These are phyloP conservation scores for Diplogasteroides magnus DNA, from an alignment of 1,140 invertebrate genomes.

Conservation along the genomic window DNA sequence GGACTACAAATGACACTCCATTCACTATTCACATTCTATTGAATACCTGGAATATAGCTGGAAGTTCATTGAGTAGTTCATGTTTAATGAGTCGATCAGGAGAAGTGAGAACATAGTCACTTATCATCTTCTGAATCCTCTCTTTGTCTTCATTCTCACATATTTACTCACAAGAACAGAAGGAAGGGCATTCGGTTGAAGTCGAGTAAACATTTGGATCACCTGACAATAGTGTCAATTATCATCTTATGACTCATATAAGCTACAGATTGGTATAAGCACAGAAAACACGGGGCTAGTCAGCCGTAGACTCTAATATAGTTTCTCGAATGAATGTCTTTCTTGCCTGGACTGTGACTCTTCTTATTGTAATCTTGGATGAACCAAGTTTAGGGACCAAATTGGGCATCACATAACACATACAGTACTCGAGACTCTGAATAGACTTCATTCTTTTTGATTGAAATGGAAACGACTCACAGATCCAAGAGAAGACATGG, in stretches of 20 bases:
- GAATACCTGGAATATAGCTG: background rate
- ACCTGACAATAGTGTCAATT: too few species aligned
- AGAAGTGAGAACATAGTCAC: background rate
- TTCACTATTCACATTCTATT: too few species aligned
- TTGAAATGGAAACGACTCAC: conserved; percentile 11
- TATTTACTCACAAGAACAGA: background rate
- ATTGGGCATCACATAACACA: conserved; percentile 28
- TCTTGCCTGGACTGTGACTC: conserved; percentile 19
- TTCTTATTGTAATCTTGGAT: conserved; percentile 25
- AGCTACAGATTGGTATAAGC: too few species aligned
- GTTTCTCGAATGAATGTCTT: too few species aligned
- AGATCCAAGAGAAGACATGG: conserved; percentile 28
- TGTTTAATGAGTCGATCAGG: background rate
- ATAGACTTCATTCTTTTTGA: background rate
- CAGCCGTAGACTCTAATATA: too few species aligned
- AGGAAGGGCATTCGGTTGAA: background rate
- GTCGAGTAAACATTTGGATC: background rate
- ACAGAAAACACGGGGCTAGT: too few species aligned
- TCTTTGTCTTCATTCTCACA: background rate
- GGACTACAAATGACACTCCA: too few species aligned
- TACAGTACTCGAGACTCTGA: conserved; percentile 27
- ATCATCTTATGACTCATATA: too few species aligned
- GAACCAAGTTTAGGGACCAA: conserved; percentile 19
- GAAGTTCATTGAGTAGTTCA: background rate
- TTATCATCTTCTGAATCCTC: background rate